Percentiles rank a stretch among this genome's conserved stretches.
phyloP scores from a whole-genome alignment of 2,113 vertebrate genomes.

The Conger conger region DNA sequence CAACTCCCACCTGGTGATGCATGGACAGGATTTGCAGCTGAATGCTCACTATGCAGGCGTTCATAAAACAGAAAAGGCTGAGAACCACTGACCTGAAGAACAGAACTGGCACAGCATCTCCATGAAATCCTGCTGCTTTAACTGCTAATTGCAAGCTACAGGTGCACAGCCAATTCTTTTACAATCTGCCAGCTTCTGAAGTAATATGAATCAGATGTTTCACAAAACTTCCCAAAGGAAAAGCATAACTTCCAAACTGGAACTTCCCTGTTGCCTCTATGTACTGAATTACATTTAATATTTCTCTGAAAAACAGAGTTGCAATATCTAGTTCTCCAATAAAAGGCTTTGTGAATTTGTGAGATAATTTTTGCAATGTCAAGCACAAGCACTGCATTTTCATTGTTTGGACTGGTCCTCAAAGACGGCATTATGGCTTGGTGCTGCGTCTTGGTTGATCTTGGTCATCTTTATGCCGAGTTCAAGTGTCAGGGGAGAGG shows the following conservation, averaged over 20 bases:
- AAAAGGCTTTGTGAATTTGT: neutral
- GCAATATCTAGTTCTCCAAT: neutral
- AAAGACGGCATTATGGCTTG: neutral
- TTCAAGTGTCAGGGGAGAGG: conserved; percentile 27
- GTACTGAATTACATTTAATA: neutral
- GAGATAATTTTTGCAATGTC: neutral
- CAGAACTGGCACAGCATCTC: neutral
- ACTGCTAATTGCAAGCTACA: neutral
- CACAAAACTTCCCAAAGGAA: neutral
- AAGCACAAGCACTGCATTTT: neutral
- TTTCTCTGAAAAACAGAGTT: neutral
- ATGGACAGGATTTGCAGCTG: too few relatives aligned
- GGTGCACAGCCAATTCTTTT: neutral
- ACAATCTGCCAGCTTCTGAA: neutral
- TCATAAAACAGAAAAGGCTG: neutral
- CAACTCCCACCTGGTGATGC: too few relatives aligned
- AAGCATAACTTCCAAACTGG: neutral
- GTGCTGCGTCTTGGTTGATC: conserved; percentile 10
- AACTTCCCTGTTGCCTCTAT: neutral
- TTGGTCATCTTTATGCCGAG: conserved; percentile 19
- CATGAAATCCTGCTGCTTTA: too few relatives aligned
- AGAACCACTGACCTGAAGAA: neutral
- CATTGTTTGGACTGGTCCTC: neutral
- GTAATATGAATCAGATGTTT: neutral
- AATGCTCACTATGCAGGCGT: too few relatives aligned